A percentile compares a stretch with the other conserved stretches of the same genome.
phyloP scores from a whole-genome alignment of 2,797 vertebrate genomes.

The Darevskia mixta region DNA sequence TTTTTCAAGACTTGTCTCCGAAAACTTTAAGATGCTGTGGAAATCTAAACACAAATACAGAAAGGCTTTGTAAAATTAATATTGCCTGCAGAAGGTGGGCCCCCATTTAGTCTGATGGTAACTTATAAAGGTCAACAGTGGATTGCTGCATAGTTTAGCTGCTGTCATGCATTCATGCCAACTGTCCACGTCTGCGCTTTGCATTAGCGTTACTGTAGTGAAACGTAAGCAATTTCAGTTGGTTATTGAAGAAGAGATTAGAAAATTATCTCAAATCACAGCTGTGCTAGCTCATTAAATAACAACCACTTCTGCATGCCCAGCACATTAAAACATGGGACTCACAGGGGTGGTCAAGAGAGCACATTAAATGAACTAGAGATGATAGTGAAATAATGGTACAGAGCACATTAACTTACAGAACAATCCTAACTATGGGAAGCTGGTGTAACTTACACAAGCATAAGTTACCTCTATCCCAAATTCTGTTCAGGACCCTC shows the following conservation, averaged over 20 bases:
- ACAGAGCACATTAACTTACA: background rate
- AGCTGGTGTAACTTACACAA: too few relatives aligned
- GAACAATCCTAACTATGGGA: too few relatives aligned
- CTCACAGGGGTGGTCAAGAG: background rate
- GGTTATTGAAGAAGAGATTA: background rate
- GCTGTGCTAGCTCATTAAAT: background rate
- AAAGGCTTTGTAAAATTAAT: background rate
- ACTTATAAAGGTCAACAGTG: background rate
- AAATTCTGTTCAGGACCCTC: too few relatives aligned
- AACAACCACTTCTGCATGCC: background rate
- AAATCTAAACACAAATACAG: background rate
- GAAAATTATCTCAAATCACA: background rate
- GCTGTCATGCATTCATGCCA: background rate
- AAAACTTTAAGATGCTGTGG: background rate
- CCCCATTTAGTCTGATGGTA: background rate
- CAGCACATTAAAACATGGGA: background rate
- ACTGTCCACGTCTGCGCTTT: background rate
- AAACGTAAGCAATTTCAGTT: background rate
- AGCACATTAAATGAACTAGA: background rate
- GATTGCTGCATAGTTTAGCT: background rate
- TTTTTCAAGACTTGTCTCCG: background rate
- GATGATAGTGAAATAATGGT: background rate
- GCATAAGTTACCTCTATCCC: too few relatives aligned
- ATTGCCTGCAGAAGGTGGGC: background rate
- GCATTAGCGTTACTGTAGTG: background rate